These are phyloP conservation scores for Dicrurus megarhynchus DNA, from an alignment of 2,113 vertebrate genomes.

Conservation along the genomic window DNA sequence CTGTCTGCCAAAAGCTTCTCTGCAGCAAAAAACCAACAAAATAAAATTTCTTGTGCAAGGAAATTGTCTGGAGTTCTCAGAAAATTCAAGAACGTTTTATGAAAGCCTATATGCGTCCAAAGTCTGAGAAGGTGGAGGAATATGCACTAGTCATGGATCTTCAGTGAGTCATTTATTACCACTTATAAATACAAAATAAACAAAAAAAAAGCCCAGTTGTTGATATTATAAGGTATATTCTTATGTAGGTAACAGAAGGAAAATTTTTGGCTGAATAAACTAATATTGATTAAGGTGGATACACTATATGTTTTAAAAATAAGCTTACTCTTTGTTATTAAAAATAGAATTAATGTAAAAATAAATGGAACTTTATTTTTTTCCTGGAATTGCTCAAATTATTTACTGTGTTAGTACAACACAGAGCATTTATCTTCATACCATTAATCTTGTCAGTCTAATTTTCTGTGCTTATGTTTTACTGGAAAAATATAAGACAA, in stretches of 20 bases:
- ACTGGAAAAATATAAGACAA: not conserved
- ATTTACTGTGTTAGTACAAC: not conserved
- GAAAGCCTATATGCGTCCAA: not conserved
- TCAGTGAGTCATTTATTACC: not conserved
- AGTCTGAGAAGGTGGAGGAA: not conserved
- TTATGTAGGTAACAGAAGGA: not conserved
- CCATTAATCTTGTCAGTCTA: not conserved
- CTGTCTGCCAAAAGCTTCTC: not conserved
- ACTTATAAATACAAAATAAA: not conserved
- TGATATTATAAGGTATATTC: not conserved
- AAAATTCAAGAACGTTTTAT: not conserved
- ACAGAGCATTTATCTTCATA: not conserved
- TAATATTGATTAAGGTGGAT: not conserved
- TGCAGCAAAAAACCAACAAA: not conserved
- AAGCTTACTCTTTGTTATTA: not conserved
- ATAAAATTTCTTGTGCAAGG: not conserved
- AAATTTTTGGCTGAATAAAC: not conserved
- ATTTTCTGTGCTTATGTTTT: not conserved
- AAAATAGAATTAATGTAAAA: not conserved
- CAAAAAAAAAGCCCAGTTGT: not conserved
- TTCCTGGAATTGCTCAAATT: not conserved
- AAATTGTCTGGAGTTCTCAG: not conserved
- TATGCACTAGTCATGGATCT: not conserved
- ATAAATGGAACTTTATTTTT: not conserved
- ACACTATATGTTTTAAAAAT: not conserved